Evolutionary conservation across 2,797 vertebrate genomes (phyloP).

Genomic region (Parauchenoglanis punctatus): DNA sequence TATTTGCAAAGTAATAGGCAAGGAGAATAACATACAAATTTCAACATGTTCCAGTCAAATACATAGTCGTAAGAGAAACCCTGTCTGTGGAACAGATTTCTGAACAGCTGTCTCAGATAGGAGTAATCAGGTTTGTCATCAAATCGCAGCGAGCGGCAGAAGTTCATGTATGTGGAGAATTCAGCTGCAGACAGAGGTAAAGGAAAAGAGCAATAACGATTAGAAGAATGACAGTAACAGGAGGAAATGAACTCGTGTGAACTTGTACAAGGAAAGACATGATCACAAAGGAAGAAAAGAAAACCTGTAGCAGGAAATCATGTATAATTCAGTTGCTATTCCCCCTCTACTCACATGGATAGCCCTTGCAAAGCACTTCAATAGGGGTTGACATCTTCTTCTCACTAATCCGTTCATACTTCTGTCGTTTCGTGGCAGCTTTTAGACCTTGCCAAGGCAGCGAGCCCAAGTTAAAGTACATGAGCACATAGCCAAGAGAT

Average conservation of each 20-base stretch:
- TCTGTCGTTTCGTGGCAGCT: constrained; percentile 95
- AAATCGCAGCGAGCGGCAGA: constrained; percentile 93
- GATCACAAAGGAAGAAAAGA: not conserved
- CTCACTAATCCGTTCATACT: constrained; percentile 96
- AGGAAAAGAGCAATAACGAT: not conserved
- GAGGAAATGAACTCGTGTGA: not conserved
- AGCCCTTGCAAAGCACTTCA: constrained; percentile 94
- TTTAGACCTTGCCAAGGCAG: constrained; percentile 97
- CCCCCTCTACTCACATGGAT: constrained; percentile 84
- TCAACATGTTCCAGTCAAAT: constrained; percentile 99
- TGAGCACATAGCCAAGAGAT: constrained; percentile 94
- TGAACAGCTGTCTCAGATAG: constrained; percentile 93
- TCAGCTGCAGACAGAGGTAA: constrained; percentile 77
- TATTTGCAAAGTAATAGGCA: not conserved
- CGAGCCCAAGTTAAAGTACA: constrained; percentile 98
- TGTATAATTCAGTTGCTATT: not conserved
- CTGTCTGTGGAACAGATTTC: constrained; percentile 96
- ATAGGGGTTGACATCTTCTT: constrained; percentile 99
- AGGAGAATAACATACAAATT: constrained; percentile 85
- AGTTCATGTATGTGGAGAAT: constrained; percentile 96
- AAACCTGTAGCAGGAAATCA: not conserved
- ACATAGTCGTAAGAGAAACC: constrained; percentile 98
- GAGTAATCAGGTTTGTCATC: constrained; percentile 98
- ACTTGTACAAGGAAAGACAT: constrained; percentile 1
- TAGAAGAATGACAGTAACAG: not conserved